Evolutionary conservation across 2,797 vertebrate genomes (phyloP).

Genomic region (Hozukius guyotensis): DNA sequence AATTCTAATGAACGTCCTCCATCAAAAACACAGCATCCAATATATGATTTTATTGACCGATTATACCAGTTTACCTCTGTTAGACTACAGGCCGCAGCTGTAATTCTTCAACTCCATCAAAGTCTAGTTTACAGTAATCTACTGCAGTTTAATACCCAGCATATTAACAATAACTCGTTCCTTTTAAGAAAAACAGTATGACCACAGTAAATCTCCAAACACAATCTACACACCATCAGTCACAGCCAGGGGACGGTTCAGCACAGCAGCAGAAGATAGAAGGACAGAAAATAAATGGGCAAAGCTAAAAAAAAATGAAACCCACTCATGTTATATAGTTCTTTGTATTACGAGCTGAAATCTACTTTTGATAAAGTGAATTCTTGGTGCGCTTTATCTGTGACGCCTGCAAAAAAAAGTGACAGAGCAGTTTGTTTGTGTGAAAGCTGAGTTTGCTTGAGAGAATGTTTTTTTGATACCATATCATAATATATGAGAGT

Average conservation of each 20-base stretch:
- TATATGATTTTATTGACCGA: not conserved
- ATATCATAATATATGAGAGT: constrained; percentile 15
- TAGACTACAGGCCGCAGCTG: not conserved
- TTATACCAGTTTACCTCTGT: not conserved
- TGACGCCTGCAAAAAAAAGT: not conserved
- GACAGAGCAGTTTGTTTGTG: constrained; percentile 28
- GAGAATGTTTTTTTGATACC: constrained; percentile 16
- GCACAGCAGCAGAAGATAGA: not conserved
- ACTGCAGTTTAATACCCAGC: not conserved
- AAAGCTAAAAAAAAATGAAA: not conserved
- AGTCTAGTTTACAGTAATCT: not conserved
- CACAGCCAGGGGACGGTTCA: not conserved
- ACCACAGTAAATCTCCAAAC: not conserved
- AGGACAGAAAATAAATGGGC: not conserved
- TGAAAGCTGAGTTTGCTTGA: constrained; percentile 7
- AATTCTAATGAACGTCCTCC: not conserved
- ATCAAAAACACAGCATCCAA: not conserved
- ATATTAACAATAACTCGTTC: not conserved
- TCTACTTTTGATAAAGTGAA: constrained; percentile 12
- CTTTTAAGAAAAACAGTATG: not conserved
- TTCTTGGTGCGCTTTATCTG: constrained; percentile 29
- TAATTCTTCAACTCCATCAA: not conserved
- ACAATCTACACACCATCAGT: not conserved
- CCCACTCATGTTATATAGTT: not conserved
- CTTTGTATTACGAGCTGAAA: constrained; percentile 26